phyloP scores from a whole-genome alignment of 2,113 vertebrate genomes.

The Callipepla californica region DNA sequence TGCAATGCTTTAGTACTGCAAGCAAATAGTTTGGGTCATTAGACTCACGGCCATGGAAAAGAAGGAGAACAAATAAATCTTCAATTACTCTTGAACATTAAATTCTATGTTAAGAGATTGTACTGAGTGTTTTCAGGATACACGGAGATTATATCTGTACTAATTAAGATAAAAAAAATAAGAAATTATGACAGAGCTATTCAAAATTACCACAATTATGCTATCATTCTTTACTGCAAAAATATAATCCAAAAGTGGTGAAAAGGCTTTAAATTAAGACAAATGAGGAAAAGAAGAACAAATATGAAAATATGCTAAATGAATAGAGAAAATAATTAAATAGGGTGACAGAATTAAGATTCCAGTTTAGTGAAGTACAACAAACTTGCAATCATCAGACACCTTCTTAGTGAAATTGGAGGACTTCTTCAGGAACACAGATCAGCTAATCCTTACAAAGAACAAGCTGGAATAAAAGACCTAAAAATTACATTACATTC shows the following conservation, averaged over 20 bases:
- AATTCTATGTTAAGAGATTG: not conserved
- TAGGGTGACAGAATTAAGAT: not conserved
- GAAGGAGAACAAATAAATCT: not conserved
- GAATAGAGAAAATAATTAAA: not conserved
- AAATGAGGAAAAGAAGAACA: not conserved
- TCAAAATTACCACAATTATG: not conserved
- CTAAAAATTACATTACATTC: not conserved
- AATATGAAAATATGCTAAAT: not conserved
- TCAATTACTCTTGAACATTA: not conserved
- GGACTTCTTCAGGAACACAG: not conserved
- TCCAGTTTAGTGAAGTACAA: not conserved
- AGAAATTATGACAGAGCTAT: not conserved
- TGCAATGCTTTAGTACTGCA: not conserved
- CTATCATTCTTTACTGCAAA: not conserved
- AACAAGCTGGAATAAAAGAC: not conserved
- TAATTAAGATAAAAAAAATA: not conserved
- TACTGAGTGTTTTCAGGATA: not conserved
- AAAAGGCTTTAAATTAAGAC: not conserved
- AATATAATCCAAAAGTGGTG: not conserved
- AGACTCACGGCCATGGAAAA: not conserved
- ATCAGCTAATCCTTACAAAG: not conserved
- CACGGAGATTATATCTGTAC: not conserved
- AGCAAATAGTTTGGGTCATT: not conserved
- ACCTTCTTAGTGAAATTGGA: not conserved
- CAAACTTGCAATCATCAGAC: not conserved